Evolutionary conservation across 1,140 invertebrate species (phyloP), one percentile per base, ranked within the genome.

Genomic region (Tetraneura akinire): DNA sequence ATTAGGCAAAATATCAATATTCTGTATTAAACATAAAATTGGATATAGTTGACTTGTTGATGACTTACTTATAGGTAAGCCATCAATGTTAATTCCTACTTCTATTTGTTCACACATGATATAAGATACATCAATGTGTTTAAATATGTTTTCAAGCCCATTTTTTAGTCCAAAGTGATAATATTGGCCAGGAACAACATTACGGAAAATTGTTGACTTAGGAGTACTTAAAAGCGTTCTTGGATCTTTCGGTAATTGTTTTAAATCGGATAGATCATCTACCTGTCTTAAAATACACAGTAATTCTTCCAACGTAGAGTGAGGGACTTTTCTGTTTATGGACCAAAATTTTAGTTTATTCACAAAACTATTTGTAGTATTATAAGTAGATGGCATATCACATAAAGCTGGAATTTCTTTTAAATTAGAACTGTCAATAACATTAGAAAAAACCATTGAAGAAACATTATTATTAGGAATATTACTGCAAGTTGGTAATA

Each of bases 221-320:
- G 53, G 53, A 23, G 53, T 57, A 9, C 23, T 57, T 57, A 57
- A 57, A 57, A 57, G n/a, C 23, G 53, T 57, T 11, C 53, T 57
- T 23, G 53, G 53, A 57, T 57, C 53, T 21, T 26, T 57, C 4
- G 53, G 53, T 23, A 57, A n/a, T 21, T 55, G n/a, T 55, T 23
- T 18, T 21, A 55, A 55, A 21, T 18, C 21, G 10, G 18, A 9
- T 9, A 8, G n/a, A 21, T 55, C n/a, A n/a, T n/a, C n/a, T n/a
- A n/a, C n/a, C n/a, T n/a, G n/a, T n/a, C 8, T 55, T n/a, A 55
- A 21, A 23, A 21, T 55, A n/a, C 6, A 21, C 21, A 55, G 8
- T 55, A 55, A 21, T 21, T 2, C n/a, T 55, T 55, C 9, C 51
- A 55, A n/a, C n/a, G n/a, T n/a, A n/a, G n/a, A n/a, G n/a, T n/a